Evolutionary conservation across 64 coral and sea anemone genomes (phyloP), one percentile per base, ranked within the genome.

Genomic region (Porites australiensis): DNA sequence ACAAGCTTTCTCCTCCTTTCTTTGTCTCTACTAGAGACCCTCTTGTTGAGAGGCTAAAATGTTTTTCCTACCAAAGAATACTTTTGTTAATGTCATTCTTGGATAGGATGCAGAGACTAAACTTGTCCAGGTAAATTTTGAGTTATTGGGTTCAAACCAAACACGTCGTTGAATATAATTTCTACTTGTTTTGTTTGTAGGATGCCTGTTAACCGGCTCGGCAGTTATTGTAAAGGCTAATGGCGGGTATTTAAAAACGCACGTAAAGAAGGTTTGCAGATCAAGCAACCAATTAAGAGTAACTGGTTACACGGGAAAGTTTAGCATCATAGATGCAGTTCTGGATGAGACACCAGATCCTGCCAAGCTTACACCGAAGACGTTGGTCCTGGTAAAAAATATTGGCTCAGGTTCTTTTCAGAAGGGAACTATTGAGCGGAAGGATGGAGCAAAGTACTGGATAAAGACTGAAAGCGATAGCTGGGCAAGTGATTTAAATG

Each of bases 181-280:
- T 19, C 14, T 3, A 67, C 16, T 58, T 49, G 19, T 21, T n/a
- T 18, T 51, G 14, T 2, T 51, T 51, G 0, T 21, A 79, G 77
- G 9, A 58, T 79, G 77, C 13, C 15, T 79, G 8, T 55, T 79
- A 5, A 1, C 8, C 13, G 77, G 77, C 10, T 79, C 77, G 21
- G n/a, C 8, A 23, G 77, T 79, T 13, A 50, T 79, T 27, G 16
- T 58, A 10, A 60, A 79, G 21, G n/a, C 55, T 22, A 13, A 22
- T 8, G 77, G 6, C 13, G 13, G 53, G 58, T 79, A 79, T 79
- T 51, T 4, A 0, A 9, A 4, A 23, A 3, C 51, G 18, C 27
- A 4, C 18, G 0, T 18, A 18, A 1, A 13, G 2, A 58, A 44
- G 0, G 4, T 8, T 67, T 67, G 2, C 0, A 22, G 0, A 18